These are phyloP conservation scores for Tenodera sinensis DNA, from an alignment of 2,888 invertebrate species.

Conservation along the genomic window DNA sequence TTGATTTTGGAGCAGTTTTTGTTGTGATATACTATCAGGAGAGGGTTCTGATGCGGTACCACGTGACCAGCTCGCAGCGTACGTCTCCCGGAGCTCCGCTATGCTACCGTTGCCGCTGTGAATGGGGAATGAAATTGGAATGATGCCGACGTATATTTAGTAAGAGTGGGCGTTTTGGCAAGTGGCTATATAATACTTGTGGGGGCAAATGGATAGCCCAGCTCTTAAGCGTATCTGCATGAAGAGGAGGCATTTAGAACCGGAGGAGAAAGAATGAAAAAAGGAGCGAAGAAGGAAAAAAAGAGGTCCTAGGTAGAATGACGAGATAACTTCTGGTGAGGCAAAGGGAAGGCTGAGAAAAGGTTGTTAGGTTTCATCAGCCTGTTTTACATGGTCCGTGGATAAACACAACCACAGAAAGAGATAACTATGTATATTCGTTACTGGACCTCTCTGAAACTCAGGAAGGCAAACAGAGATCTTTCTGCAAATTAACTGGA, in stretches of 20 bases:
- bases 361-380: not conserved
- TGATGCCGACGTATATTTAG: slow-evolving; percentile 50
- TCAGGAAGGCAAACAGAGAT: not conserved
- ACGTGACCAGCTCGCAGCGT: not conserved
- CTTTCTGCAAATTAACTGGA: too few species aligned
- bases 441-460: not conserved
- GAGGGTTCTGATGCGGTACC: not conserved
- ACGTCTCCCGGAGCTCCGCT: not conserved
- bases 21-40: not conserved
- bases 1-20: not conserved
- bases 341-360: not conserved
- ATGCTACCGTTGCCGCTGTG: slow-evolving; percentile 39
- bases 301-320: not conserved
- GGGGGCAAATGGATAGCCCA: not conserved
- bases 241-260: not conserved
- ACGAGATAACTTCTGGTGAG: not conserved
- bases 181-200: slow-evolving; percentile 16
- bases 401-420: not conserved
- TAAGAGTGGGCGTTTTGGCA: slow-evolving; percentile 44
- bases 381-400: not conserved
- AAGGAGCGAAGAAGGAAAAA: not conserved
- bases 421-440: not conserved
- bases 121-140: slow-evolving; percentile 51
- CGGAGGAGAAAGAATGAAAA: not conserved
- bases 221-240: slow-evolving; percentile 5